A percentile compares a stretch with the other conserved stretches of the same genome.
These are phyloP conservation scores for Gallinago nigripennis DNA, from an alignment of 2,797 vertebrate genomes.

Conservation along the genomic window DNA sequence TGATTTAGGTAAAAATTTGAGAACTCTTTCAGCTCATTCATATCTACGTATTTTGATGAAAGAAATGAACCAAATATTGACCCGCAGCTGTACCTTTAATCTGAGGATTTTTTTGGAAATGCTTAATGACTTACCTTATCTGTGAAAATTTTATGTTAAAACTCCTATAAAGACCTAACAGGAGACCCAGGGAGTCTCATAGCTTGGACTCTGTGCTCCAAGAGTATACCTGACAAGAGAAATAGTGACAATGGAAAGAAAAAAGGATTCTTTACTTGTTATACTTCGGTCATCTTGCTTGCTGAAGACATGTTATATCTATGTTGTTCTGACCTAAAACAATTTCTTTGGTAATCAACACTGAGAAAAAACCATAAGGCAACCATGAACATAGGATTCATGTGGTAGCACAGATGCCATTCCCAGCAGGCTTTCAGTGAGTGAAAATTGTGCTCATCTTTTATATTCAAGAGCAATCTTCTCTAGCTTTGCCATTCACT, in stretches of 20 bases:
- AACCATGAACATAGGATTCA: background rate
- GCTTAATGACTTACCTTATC: background rate
- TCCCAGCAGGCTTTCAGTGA: constrained; percentile 3
- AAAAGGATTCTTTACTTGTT: background rate
- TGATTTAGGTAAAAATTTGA: too few species aligned
- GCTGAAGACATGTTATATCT: background rate
- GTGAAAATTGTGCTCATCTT: constrained; percentile 9
- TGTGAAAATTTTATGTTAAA: background rate
- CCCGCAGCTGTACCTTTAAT: background rate
- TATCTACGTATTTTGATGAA: background rate
- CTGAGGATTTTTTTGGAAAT: background rate
- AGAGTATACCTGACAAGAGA: background rate
- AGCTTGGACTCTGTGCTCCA: background rate
- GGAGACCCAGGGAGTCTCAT: background rate
- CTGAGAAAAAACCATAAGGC: background rate
- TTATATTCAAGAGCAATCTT: constrained; percentile 1
- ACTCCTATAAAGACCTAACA: background rate
- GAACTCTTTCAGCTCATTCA: background rate
- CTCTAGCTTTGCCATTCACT: background rate
- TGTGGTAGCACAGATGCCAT: background rate
- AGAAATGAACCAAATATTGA: background rate
- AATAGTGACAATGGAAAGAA: background rate
- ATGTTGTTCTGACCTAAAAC: background rate
- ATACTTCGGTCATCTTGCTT: background rate
- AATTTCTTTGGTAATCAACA: constrained; percentile 9